phyloP scores from a whole-genome alignment of 2,888 invertebrate genomes.

The Papilio demoleus region DNA sequence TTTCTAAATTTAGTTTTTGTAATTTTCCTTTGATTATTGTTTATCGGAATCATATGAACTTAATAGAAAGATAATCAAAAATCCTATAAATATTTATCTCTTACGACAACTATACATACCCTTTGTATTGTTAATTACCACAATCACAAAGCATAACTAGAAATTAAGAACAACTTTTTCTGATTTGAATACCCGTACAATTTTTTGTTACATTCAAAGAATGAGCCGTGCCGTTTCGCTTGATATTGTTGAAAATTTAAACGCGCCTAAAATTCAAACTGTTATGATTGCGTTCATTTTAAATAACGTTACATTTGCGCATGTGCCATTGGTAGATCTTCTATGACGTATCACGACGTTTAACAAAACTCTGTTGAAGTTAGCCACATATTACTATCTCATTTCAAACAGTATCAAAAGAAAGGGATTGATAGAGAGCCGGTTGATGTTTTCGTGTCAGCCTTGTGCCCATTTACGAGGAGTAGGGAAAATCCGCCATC shows the following conservation, averaged over 20 bases:
- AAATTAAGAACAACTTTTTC: too few relatives aligned
- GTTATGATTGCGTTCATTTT: conserved; percentile 63
- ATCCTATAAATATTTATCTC: too few relatives aligned
- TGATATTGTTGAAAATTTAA: background rate
- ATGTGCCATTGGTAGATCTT: conserved; percentile 75
- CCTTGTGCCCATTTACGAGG: conserved; percentile 84
- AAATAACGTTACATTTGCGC: conserved; percentile 65
- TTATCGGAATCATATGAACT: background rate
- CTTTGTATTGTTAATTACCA: background rate
- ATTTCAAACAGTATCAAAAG: conserved; percentile 64
- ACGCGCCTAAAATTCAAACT: conserved; percentile 11
- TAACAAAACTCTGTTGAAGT: conserved; percentile 68
- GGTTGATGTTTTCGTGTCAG: conserved; percentile 84
- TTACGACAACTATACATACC: too few relatives aligned
- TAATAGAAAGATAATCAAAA: too few relatives aligned
- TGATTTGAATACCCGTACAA: too few relatives aligned
- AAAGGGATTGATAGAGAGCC: conserved; percentile 79
- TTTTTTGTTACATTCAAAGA: background rate
- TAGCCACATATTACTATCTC: conserved; percentile 74
- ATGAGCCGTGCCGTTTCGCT: background rate
- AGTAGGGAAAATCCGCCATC: conserved; percentile 85
- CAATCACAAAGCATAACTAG: background rate
- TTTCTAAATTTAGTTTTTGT: too few relatives aligned
- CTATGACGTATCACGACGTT: conserved; percentile 70
- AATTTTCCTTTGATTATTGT: too few relatives aligned